These are phyloP conservation scores for Drosophila carrolli DNA, from an alignment of 1,140 invertebrate genomes.

Conservation along the genomic window DNA sequence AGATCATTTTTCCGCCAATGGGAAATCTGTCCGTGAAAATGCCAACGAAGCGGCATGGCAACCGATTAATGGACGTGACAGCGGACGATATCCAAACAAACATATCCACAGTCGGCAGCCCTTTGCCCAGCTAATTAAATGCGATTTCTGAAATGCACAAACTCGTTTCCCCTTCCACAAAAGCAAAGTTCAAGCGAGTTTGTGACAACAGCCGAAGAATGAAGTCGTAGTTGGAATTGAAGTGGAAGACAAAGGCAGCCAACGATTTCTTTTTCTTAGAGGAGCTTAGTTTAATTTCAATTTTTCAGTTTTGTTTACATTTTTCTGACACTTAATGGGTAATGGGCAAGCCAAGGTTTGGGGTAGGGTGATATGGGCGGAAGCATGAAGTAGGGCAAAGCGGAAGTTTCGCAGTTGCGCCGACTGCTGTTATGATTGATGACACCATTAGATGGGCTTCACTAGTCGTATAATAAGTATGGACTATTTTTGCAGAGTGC, in stretches of 20 bases:
- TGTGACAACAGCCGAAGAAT: background rate
- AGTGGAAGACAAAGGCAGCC: background rate
- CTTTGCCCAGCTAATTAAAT: slow-evolving; percentile 66
- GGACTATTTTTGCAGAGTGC: slow-evolving; percentile 22
- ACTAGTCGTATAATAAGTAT: slow-evolving; percentile 53
- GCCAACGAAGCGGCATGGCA: slow-evolving; percentile 11
- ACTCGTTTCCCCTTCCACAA: slow-evolving; percentile 46
- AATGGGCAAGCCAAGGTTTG: too few species aligned
- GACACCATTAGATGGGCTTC: slow-evolving; percentile 29
- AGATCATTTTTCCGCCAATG: slow-evolving; percentile 46
- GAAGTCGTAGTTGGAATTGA: slow-evolving; percentile 4
- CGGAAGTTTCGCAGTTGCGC: slow-evolving; percentile 65
- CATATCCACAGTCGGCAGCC: slow-evolving; percentile 16
- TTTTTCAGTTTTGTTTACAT: slow-evolving; percentile 49
- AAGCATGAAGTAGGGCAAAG: slow-evolving; percentile 45
- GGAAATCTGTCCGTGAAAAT: slow-evolving; percentile 57
- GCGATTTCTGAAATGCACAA: slow-evolving; percentile 58
- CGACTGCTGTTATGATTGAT: slow-evolving; percentile 57
- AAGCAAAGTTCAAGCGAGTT: slow-evolving; percentile 23
- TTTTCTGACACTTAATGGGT: slow-evolving; percentile 37
- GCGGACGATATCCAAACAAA: slow-evolving; percentile 3
- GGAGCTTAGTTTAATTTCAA: slow-evolving; percentile 18
- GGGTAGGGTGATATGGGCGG: background rate
- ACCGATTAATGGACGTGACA: slow-evolving; percentile 45
- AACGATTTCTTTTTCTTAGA: slow-evolving; percentile 1